Base-by-base conservation (phyloP, 2,113 vertebrate genomes). In the Paramisgurnus dabryanus region DNA sequence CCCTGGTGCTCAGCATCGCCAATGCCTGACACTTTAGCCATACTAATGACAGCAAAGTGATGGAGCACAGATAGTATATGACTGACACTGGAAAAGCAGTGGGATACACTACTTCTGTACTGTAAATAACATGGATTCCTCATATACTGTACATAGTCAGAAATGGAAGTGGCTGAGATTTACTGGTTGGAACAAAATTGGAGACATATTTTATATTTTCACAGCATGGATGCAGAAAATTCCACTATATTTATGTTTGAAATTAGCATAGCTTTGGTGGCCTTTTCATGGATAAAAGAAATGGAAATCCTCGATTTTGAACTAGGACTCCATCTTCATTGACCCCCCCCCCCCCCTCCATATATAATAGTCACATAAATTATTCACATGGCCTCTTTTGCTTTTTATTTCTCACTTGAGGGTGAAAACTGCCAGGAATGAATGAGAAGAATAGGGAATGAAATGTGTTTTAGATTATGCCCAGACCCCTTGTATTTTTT, bases 401-500 rank as follows among this genome's bases (percentile, higher is more conserved):
- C 17, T n/a, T 6, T 7, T 18, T 64, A 39, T 64, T 34, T 27
- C 27, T 22, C 27, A 17, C 60, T 65, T 58, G 67, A 84, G 85
- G 1, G 77, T 63, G 72, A 75, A 82, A 57, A 43, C 61, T 73
- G 67, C 34, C 13, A 55, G 41, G 13, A 71, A 79, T 10, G 67
- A 60, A 39, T 74, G 63, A 79, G 71, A 75, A 79, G 78, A 85
- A 84, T 84, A 79, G 68, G 55, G 76, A 67, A 61, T 18, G 61
- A 80, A 74, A 83, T 72, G 72, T 76, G 71, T 79, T 76, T 66
- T 79, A 80, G 69, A 74, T 67, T 47, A 83, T 27, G 45, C 34
- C 40, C 79, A 53, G 81, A 72, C 53, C 43, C 67, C 71, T 82
- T 80, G 55, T 72, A 68, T 79, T 64, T 84, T 83, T 82, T 86